A percentile compares a stretch with the other conserved stretches of the same genome.
These are phyloP conservation scores for Tychaedon coryphoeus DNA, from an alignment of 2,113 vertebrate species.

Conservation along the genomic window DNA sequence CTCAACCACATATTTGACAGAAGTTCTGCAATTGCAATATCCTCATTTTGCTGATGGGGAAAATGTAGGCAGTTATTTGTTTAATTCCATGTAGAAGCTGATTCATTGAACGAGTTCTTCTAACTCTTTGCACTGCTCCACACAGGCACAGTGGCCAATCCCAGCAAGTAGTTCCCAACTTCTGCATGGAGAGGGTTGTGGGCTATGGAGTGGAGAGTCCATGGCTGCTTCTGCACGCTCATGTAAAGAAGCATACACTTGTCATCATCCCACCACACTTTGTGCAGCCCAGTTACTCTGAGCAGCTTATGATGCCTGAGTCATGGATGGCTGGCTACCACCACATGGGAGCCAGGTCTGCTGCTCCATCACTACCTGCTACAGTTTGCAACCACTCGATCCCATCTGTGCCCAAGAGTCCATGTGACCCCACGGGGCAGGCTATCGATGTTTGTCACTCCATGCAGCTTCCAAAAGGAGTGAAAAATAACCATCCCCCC, in stretches of 20 bases:
- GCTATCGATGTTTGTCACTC: neutral
- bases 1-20: neutral
- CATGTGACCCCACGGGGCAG: accelerated
- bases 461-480: neutral
- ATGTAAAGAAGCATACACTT: accelerated
- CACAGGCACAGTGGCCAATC: neutral
- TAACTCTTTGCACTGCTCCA: neutral
- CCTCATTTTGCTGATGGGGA: neutral
- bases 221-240: accelerated
- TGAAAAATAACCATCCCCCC: neutral
- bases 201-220: neutral
- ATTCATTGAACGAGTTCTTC: accelerated
- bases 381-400: accelerated
- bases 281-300: neutral
- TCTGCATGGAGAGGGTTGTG: accelerated
- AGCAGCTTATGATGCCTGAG: neutral
- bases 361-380: neutral
- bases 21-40: neutral
- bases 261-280: neutral
- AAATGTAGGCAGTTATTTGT: neutral
- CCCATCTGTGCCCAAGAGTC: accelerated
- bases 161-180: neutral
- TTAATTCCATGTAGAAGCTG: neutral
- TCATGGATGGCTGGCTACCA: neutral
- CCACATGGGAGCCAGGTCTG: neutral